Evolutionary conservation across 2,113 vertebrate species (phyloP), one percentile per base, ranked within the genome.

Genomic region (Ptilorrhoa leucosticta): DNA sequence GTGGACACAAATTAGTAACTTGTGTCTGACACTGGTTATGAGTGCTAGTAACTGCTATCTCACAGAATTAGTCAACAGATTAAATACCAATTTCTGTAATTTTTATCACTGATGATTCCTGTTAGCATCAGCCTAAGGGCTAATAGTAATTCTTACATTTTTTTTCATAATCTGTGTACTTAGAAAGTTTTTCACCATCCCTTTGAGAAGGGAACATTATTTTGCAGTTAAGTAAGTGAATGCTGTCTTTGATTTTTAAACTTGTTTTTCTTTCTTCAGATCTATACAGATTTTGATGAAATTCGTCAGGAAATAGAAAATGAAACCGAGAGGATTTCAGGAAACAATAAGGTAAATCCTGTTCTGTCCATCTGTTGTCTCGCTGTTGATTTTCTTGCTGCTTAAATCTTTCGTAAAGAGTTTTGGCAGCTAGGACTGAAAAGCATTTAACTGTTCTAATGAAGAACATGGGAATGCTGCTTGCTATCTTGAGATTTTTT

Each of bases 231-330:
- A 8, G 5, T 64, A 48, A 51, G 13, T 58, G 15, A 27, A n/a
- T 91, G 16, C 22, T 82, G 13, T 18, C 16, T 68, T 81, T 78
- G 31, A 35, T 68, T 79, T 73, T 68, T 61, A 33, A 73, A 30
- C 3, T 82, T 90, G 40, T 68, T 72, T 95, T 78, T 42, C 22
- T 19, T 60, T 27, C 93, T 98, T 97, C 96, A 99, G 99, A 98
- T 99, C 71, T 99, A 99, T 86, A 98, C 98, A 85, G 99, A 99
- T 88, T 99, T 99, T 95, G 98, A 99, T 97, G 99, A 99, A 97
- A 99, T 99, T 97, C 98, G 99, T 65, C 98, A 99, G 92, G 99
- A 99, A 98, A 99, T 99, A 96, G 99, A 99, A 98, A 98, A 96
- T 93, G 99, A 99, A 98, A 99, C 99, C 0, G 99, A 99, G 95